These are phyloP conservation scores for Scomber japonicus DNA, from an alignment of 2,113 vertebrate genomes.

Conservation along the genomic window DNA sequence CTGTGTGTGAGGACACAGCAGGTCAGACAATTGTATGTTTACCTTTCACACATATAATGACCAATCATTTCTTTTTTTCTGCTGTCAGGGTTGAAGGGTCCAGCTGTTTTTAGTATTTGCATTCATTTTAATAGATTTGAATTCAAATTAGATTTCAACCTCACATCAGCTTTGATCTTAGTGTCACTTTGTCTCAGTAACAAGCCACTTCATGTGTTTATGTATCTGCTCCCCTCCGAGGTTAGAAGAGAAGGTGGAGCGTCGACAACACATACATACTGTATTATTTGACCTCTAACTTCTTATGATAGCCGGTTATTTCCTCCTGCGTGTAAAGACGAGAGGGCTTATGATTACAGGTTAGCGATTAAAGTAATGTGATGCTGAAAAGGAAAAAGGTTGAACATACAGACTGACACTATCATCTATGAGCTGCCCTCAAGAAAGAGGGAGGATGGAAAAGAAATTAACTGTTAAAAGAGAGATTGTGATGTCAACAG, in stretches of 20 bases:
- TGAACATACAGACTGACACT: neutral
- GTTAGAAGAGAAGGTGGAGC: neutral
- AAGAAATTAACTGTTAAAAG: slow-evolving; percentile 5
- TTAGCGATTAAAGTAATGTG: neutral
- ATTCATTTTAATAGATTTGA: neutral
- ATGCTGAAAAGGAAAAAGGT: neutral
- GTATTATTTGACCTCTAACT: slow-evolving; percentile 5
- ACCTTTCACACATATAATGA: neutral
- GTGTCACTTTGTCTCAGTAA: no score
- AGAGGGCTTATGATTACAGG: slow-evolving; percentile 15
- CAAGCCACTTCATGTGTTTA: neutral
- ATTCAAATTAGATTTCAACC: neutral
- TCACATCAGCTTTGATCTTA: neutral
- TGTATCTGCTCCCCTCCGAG: neutral
- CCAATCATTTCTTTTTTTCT: neutral
- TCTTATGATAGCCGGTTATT: neutral
- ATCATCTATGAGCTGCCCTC: neutral
- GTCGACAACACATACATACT: neutral
- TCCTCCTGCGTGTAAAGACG: neutral
- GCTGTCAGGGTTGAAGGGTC: neutral
- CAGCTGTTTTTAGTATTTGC: neutral
- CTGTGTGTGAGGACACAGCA: slow-evolving; percentile 13
- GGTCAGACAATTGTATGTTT: slow-evolving; percentile 12
- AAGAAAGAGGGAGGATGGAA: neutral
- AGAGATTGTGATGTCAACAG: slow-evolving; percentile 14